Percentiles rank a stretch among this genome's conserved stretches.
Conservation (phyloP, 2,797 vertebrate species). For the Microchirus variegatus region DNA sequence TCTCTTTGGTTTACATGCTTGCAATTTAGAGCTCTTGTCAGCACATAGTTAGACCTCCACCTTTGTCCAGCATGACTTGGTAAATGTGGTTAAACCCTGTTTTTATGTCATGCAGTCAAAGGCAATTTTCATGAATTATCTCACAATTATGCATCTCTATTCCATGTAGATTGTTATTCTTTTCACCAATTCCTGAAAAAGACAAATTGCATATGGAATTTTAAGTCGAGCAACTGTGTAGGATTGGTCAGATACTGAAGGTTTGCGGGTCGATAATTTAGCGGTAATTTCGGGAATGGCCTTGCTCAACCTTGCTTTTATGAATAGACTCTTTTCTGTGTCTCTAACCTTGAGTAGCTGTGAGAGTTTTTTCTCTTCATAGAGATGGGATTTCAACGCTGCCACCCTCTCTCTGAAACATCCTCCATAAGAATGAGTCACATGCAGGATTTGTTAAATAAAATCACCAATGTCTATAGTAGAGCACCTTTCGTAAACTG, state of each 20-base stretch:
- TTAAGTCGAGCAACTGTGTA: conserved; percentile 16
- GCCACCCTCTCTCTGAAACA: conserved; percentile 8
- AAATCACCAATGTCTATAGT: too few species aligned
- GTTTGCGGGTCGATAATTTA: conserved; percentile 10
- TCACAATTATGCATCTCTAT: conserved; percentile 40
- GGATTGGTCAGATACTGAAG: conserved; percentile 27
- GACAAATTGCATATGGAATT: conserved; percentile 47
- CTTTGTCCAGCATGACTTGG: conserved; percentile 5
- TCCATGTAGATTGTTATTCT: conserved; percentile 51
- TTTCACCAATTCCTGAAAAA: conserved; percentile 29
- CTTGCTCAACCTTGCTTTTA: conserved; percentile 36
- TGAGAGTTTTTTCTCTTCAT: conserved; percentile 23
- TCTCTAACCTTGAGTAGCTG: conserved; percentile 41
- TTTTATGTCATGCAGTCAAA: conserved; percentile 40
- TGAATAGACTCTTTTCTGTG: conserved; percentile 45
- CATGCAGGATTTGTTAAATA: too few species aligned
- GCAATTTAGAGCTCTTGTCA: conserved; percentile 18
- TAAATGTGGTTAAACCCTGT: conserved; percentile 38
- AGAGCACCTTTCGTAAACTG: too few species aligned
- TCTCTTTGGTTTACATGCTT: conserved; percentile 9
- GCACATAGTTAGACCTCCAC: conserved; percentile 1
- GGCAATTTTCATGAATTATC: conserved; percentile 46
- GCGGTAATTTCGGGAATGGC: conserved; percentile 37
- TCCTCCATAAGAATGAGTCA: conserved; percentile 14
- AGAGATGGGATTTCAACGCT: conserved; percentile 9